Evolutionary conservation across 2,797 vertebrate genomes (phyloP).

Genomic region (Gymnothorax reevesii): DNA sequence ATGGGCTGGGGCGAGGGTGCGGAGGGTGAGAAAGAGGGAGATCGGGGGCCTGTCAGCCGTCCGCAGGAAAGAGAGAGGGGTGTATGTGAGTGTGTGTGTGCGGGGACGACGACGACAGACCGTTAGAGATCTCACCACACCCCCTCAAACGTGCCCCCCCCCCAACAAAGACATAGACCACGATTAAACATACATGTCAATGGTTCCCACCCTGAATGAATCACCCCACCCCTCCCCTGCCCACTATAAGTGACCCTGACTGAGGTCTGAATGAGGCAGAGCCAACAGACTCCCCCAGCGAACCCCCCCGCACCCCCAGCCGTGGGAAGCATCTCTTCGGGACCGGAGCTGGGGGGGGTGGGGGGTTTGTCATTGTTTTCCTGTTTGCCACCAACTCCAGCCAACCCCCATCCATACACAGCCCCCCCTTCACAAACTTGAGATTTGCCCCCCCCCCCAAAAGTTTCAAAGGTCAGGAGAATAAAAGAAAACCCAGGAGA

Average conservation of each 20-base stretch:
- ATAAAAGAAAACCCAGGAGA: not conserved
- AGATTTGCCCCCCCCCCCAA: not conserved
- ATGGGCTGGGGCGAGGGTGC: conserved; percentile 5
- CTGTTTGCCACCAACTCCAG: conserved; percentile 52
- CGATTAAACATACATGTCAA: conserved; percentile 82
- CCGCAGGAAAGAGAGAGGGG: not conserved
- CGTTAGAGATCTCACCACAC: not conserved
- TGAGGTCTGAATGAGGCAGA: conserved; percentile 75
- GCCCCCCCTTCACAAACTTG: conserved; percentile 16
- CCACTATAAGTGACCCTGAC: conserved; percentile 77
- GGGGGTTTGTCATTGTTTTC: conserved; percentile 33
- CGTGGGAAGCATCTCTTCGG: conserved; percentile 70
- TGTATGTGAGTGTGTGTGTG: not conserved
- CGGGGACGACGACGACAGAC: not conserved
- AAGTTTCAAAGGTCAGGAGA: not conserved
- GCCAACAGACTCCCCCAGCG: conserved; percentile 58
- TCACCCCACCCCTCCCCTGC: conserved; percentile 71
- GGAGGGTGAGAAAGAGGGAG: conserved; percentile 31
- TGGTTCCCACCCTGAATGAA: conserved; percentile 78
- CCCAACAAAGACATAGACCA: conserved; percentile 77
- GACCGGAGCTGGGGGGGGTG: conserved; percentile 37
- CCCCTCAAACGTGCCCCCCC: conserved; percentile 67
- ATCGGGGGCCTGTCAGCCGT: not conserved
- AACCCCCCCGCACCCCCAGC: conserved; percentile 39
- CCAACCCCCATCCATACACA: conserved; percentile 14